phyloP scores from a whole-genome alignment of 2,888 invertebrate genomes.

The Leptopilina drosophilae region DNA sequence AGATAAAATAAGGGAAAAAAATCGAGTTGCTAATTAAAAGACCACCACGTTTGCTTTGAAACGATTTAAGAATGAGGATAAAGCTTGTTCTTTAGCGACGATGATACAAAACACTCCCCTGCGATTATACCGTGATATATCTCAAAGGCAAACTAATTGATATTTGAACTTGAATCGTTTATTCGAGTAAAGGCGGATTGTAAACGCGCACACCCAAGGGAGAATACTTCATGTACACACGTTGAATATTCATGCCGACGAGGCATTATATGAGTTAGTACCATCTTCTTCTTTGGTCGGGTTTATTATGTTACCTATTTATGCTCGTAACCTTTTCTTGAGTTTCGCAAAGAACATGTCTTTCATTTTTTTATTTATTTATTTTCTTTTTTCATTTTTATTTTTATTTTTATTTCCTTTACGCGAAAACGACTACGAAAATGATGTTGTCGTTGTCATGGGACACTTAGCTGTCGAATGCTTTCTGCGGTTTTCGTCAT shows the following conservation, averaged over 20 bases:
- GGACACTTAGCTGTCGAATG: constrained; percentile 35
- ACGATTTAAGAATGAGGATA: neutral
- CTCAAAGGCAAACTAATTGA: constrained; percentile 56
- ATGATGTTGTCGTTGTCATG: constrained; percentile 31
- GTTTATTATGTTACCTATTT: constrained; percentile 63
- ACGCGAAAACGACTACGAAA: constrained; percentile 25
- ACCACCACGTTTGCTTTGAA: constrained; percentile 7
- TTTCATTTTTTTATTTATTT: too few relatives aligned
- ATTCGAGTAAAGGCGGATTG: constrained; percentile 42
- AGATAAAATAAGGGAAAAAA: neutral
- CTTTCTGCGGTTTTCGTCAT: constrained; percentile 31
- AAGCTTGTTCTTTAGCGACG: constrained; percentile 29
- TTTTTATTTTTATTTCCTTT: constrained; percentile 45
- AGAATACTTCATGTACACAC: constrained; percentile 55
- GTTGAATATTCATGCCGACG: constrained; percentile 62
- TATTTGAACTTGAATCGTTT: constrained; percentile 58
- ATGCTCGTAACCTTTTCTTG: constrained; percentile 59
- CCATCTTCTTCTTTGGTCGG: constrained; percentile 58
- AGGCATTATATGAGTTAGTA: constrained; percentile 56
- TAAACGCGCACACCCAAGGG: constrained; percentile 20
- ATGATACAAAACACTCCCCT: constrained; percentile 15
- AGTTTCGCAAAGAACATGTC: constrained; percentile 56
- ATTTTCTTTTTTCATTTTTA: too few relatives aligned
- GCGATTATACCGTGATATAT: constrained; percentile 21
- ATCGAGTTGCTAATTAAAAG: neutral